A percentile compares a stretch with the other conserved stretches of the same genome.
phyloP scores from a whole-genome alignment of 2,113 vertebrate genomes.

The Aleadryas rufinucha region DNA sequence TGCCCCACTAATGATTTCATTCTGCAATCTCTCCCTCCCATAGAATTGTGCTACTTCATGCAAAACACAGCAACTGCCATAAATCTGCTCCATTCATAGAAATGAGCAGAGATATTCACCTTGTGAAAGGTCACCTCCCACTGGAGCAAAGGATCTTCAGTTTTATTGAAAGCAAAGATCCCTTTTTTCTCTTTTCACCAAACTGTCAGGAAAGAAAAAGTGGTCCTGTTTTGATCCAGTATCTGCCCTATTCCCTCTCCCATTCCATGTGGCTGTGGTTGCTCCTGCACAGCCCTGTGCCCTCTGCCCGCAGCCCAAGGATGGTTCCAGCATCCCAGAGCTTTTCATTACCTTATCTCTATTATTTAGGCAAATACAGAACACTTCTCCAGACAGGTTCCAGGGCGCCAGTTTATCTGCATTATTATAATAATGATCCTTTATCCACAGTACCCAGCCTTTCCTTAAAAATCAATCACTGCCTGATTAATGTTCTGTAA shows the following conservation, averaged over 20 bases:
- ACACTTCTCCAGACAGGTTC: conserved; percentile 30
- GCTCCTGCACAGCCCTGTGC: background rate
- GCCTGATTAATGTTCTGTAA: background rate
- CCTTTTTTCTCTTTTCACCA: background rate
- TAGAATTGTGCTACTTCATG: background rate
- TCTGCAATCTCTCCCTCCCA: background rate
- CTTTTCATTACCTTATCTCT: conserved; percentile 47
- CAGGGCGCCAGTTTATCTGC: conserved; percentile 55
- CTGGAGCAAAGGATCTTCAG: background rate
- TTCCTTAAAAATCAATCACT: conserved; percentile 2
- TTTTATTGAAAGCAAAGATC: background rate
- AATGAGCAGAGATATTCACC: background rate
- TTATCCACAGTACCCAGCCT: conserved; percentile 4
- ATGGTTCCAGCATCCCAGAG: background rate
- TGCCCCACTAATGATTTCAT: background rate
- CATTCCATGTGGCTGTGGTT: background rate
- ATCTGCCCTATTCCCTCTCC: background rate
- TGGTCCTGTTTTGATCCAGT: background rate
- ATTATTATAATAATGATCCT: conserved; percentile 24
- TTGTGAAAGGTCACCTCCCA: background rate
- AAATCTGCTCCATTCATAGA: background rate
- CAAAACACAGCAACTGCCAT: background rate
- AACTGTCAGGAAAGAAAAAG: background rate
- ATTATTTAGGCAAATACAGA: conserved; percentile 33
- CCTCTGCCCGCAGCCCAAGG: background rate